These are phyloP conservation scores for Campoletis raptor DNA, from an alignment of 2,888 invertebrate species.

Conservation along the genomic window DNA sequence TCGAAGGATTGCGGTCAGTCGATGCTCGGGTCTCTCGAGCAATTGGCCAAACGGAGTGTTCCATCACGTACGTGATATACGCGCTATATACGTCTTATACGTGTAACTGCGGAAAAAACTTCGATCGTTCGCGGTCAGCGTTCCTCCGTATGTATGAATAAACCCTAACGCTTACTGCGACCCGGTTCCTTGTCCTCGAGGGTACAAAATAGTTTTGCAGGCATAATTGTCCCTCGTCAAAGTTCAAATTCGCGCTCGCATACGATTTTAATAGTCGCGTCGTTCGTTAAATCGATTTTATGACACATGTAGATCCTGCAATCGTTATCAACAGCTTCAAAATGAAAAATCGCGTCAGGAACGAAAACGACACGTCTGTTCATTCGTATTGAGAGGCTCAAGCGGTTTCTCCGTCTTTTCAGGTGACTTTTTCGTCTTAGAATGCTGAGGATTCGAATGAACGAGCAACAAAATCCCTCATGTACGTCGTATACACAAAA, in stretches of 20 bases:
- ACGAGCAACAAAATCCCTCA: background rate
- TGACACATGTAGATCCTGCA: background rate
- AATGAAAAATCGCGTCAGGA: background rate
- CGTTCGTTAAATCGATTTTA: background rate
- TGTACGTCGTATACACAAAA: background rate
- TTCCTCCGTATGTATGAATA: conserved; percentile 13
- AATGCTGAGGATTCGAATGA: conserved; percentile 59
- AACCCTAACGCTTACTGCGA: conserved; percentile 4
- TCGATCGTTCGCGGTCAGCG: conserved; percentile 52
- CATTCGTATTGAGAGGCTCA: background rate
- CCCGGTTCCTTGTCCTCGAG: background rate
- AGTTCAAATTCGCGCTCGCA: background rate
- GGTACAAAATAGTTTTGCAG: background rate
- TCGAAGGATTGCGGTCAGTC: conserved; percentile 28
- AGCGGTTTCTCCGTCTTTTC: conserved; percentile 79
- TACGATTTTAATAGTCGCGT: background rate
- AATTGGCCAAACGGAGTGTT: conserved; percentile 32
- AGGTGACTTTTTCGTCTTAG: conserved; percentile 78
- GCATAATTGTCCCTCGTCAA: background rate
- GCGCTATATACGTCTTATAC: conserved; percentile 19
- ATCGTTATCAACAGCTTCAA: background rate
- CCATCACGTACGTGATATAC: conserved; percentile 8
- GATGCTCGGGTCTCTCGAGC: conserved; percentile 21
- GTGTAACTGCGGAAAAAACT: conserved; percentile 47
- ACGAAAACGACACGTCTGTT: background rate